Percentiles rank a stretch among this genome's conserved stretches.
phyloP scores from a whole-genome alignment of 2,888 invertebrate species.

The Celastrina argiolus region DNA sequence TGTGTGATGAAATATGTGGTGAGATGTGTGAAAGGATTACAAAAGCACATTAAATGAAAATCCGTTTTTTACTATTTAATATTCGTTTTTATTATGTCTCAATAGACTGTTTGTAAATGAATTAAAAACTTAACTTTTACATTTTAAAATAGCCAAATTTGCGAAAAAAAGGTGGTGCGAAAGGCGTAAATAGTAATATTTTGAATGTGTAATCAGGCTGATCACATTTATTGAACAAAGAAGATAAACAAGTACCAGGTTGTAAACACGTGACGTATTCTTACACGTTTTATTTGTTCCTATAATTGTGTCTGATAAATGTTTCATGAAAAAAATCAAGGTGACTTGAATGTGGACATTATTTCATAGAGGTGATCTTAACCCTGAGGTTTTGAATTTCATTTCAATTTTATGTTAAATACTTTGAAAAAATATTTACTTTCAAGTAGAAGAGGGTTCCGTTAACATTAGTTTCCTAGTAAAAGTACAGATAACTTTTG shows the following conservation, averaged over 20 bases:
- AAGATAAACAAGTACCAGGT: not conserved
- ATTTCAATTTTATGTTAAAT: conserved; percentile 6
- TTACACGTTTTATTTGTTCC: conserved; percentile 12
- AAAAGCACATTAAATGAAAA: too few relatives aligned
- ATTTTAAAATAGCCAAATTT: too few relatives aligned
- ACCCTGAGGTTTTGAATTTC: not conserved
- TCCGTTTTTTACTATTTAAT: too few relatives aligned
- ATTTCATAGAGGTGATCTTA: conserved; percentile 17
- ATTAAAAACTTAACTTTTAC: too few relatives aligned
- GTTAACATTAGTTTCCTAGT: not conserved
- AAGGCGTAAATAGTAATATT: not conserved
- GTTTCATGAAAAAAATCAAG: conserved; percentile 16
- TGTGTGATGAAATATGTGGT: too few relatives aligned
- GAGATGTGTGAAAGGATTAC: too few relatives aligned
- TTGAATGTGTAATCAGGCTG: conserved; percentile 4
- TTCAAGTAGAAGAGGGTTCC: not conserved
- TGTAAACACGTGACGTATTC: conserved; percentile 5
- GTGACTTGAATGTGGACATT: not conserved
- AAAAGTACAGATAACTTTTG: too few relatives aligned
- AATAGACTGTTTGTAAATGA: too few relatives aligned
- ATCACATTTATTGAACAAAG: not conserved
- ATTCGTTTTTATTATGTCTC: too few relatives aligned
- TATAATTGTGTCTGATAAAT: conserved; percentile 16
- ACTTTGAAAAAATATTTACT: not conserved
- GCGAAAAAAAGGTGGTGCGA: not conserved